Percentiles rank a stretch among this genome's conserved stretches.
phyloP scores from a whole-genome alignment of 1,140 invertebrate species.

The Galleria mellonella region DNA sequence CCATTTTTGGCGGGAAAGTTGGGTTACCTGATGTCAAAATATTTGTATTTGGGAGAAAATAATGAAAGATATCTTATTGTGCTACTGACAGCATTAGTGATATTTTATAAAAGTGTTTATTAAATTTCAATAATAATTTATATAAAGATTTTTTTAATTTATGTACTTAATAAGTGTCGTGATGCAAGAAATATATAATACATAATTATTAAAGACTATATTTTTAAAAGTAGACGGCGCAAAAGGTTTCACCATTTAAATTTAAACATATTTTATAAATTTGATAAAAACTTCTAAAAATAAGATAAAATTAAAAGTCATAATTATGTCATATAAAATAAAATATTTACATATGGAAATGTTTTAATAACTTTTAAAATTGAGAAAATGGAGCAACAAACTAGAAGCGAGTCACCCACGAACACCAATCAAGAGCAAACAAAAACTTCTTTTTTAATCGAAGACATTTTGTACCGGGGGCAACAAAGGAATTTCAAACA shows the following conservation, averaged over 20 bases:
- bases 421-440: slow-evolving; percentile 43
- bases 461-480: slow-evolving; percentile 85
- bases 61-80: too few relatives aligned
- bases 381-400: slow-evolving; percentile 54
- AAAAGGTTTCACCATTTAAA: slow-evolving; percentile 9
- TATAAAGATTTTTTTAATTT: too few relatives aligned
- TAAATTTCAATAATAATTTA: too few relatives aligned
- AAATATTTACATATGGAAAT: slow-evolving; percentile 3
- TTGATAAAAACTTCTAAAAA: neutral
- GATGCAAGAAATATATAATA: too few relatives aligned
- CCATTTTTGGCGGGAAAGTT: too few relatives aligned
- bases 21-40: too few relatives aligned
- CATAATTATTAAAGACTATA: neutral
- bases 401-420: slow-evolving; percentile 44
- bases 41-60: too few relatives aligned
- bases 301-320: too few relatives aligned
- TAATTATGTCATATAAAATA: neutral
- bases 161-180: too few relatives aligned
- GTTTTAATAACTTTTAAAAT: neutral
- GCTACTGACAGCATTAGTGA: too few relatives aligned
- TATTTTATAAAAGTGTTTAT: too few relatives aligned
- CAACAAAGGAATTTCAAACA: slow-evolving; percentile 50
- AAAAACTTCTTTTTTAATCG: slow-evolving; percentile 84
- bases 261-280: too few relatives aligned
- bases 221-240: neutral